A percentile compares a stretch with the other conserved stretches of the same genome.
Evolutionary conservation across 2,888 invertebrate species (phyloP).

Genomic region (Diogma glabrata): DNA sequence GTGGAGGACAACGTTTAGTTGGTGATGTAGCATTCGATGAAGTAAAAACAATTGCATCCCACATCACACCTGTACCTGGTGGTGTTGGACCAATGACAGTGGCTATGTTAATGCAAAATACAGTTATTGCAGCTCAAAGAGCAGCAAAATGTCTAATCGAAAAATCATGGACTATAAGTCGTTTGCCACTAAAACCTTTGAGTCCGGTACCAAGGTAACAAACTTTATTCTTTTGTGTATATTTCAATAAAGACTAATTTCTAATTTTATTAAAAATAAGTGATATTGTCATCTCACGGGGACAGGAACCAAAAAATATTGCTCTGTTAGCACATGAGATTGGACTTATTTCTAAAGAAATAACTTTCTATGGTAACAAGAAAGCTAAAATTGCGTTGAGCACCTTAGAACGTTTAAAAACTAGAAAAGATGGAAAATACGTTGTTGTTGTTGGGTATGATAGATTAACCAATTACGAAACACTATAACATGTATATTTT

Average conservation of each 20-base stretch:
- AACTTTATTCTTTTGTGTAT: too few species aligned
- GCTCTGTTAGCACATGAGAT: conserved; percentile 67
- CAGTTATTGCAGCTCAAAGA: conserved; percentile 68
- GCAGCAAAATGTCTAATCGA: conserved; percentile 42
- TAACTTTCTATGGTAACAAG: conserved; percentile 81
- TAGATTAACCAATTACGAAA: too few species aligned
- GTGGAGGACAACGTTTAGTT: conserved; percentile 76
- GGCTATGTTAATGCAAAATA: conserved; percentile 94
- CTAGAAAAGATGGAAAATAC: conserved; percentile 71
- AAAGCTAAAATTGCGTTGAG: conserved; percentile 88
- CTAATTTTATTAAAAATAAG: too few species aligned
- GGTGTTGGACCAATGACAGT: conserved; percentile 99
- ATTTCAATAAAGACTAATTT: too few species aligned
- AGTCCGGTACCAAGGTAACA: conserved; percentile 80
- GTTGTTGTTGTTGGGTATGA: conserved; percentile 92
- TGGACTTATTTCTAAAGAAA: conserved; percentile 66
- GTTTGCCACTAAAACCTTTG: conserved; percentile 50
- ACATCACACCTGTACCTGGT: conserved; percentile 90
- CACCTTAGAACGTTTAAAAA: conserved; percentile 60
- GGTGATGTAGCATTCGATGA: conserved; percentile 88
- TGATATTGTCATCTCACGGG: conserved; percentile 82
- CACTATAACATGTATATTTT: too few species aligned
- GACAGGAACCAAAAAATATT: conserved; percentile 80
- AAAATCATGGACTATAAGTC: conserved; percentile 57
- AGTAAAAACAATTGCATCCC: conserved; percentile 67